These are phyloP conservation scores for Limanda limanda DNA, from an alignment of 2,113 vertebrate genomes.

Conservation along the genomic window DNA sequence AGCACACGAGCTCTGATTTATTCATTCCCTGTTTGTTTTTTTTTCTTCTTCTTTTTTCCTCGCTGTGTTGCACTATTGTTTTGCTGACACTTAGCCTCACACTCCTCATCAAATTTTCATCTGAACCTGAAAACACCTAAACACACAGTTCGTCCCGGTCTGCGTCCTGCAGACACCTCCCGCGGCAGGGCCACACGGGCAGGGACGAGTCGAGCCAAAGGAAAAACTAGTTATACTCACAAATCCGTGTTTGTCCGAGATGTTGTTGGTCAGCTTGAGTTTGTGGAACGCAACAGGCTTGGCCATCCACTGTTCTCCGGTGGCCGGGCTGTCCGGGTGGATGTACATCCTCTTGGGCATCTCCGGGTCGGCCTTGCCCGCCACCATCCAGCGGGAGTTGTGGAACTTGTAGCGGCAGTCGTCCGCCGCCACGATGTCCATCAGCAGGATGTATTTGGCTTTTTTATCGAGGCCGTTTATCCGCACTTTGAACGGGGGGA, in stretches of 20 bases:
- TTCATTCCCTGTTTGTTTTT: background rate
- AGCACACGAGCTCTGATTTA: background rate
- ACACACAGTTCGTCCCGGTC: background rate
- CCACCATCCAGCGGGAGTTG: slow-evolving; percentile 99
- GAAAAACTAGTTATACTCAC: slow-evolving; percentile 84
- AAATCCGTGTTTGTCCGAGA: slow-evolving; percentile 99
- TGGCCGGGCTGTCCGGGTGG: slow-evolving; percentile 97
- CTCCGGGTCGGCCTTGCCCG: slow-evolving; percentile 97
- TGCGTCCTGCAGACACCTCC: background rate
- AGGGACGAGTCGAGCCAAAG: background rate
- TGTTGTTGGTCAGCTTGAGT: slow-evolving; percentile 99
- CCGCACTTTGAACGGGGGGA: slow-evolving; percentile 97
- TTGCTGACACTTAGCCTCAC: background rate
- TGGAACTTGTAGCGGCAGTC: slow-evolving; percentile 99
- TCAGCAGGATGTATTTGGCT: slow-evolving; percentile 97
- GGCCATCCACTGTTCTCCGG: slow-evolving; percentile 99
- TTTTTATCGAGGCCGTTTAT: slow-evolving; percentile 98
- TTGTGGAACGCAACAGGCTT: slow-evolving; percentile 99
- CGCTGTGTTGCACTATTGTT: background rate
- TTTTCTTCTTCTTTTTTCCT: background rate
- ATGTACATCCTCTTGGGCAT: slow-evolving; percentile 99
- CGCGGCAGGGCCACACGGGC: background rate
- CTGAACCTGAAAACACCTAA: slow-evolving; percentile 1
- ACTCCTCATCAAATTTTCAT: slow-evolving; percentile 26
- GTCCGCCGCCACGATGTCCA: slow-evolving; percentile 98